phyloP scores from a whole-genome alignment of 1,140 invertebrate species.

The Caenorhabditis remanei region DNA sequence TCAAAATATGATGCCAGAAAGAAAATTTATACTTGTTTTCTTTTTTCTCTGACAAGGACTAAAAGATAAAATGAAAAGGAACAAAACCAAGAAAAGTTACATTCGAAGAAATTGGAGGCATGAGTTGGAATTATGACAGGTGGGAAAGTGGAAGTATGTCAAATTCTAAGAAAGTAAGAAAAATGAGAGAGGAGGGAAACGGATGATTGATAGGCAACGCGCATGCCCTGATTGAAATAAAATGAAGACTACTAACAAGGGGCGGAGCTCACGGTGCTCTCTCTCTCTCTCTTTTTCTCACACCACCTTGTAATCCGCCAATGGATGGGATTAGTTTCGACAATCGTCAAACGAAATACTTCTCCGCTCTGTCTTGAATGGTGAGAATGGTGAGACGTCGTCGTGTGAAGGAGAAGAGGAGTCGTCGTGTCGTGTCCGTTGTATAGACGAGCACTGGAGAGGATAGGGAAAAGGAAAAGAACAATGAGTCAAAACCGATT shows the following conservation, averaged over 20 bases:
- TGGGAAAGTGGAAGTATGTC: not conserved
- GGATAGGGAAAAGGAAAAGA: not conserved
- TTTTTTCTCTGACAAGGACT: not conserved
- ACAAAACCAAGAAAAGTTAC: not conserved
- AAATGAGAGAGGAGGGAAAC: not conserved
- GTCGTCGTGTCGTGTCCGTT: not conserved
- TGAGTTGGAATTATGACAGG: constrained; percentile 13
- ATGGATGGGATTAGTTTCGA: constrained; percentile 26
- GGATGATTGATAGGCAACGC: constrained; percentile 6
- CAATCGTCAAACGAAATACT: constrained; percentile 19
- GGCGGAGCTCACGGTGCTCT: constrained; percentile 20
- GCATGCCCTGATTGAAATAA: constrained; percentile 29
- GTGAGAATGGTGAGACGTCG: not conserved
- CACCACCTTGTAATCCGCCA: constrained; percentile 24
- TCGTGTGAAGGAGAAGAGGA: not conserved
- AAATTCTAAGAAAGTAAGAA: not conserved
- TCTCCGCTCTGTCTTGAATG: not conserved
- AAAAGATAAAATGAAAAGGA: too few relatives aligned
- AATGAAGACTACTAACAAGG: constrained; percentile 10
- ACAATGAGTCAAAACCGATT: constrained; percentile 40
- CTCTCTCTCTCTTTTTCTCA: not conserved
- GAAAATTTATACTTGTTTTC: too few relatives aligned
- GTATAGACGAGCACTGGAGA: constrained; percentile 1
- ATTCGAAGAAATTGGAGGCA: not conserved
- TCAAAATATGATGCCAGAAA: too few relatives aligned